Percentiles rank a stretch among this genome's conserved stretches.
Conservation (phyloP, 2,888 invertebrate genomes). For the Drosophila barbarae region DNA sequence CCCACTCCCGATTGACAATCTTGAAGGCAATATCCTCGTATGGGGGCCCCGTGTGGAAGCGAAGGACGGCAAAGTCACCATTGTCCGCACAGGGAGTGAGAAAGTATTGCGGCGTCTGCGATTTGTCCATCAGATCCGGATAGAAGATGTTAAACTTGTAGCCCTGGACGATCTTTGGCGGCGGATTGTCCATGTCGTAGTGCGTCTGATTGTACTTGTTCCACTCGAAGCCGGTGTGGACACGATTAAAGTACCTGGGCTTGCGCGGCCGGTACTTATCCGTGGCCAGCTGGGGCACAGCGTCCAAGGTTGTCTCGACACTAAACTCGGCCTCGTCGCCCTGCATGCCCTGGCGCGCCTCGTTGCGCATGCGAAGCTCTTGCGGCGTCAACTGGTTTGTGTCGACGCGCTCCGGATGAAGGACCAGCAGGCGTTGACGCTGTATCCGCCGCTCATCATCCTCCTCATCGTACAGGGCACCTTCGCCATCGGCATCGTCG, state of each 20-base stretch:
- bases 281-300: slow-evolving; percentile 91
- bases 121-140: slow-evolving; percentile 98
- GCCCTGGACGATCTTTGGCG: slow-evolving; percentile 99
- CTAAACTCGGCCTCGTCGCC: slow-evolving; percentile 95
- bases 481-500: slow-evolving; percentile 51
- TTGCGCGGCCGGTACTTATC: slow-evolving; percentile 99
- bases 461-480: slow-evolving; percentile 53
- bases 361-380: slow-evolving; percentile 86
- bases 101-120: slow-evolving; percentile 94
- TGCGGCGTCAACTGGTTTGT: slow-evolving; percentile 54
- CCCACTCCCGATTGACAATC: slow-evolving; percentile 99
- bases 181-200: slow-evolving; percentile 99
- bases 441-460: slow-evolving; percentile 58
- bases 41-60: slow-evolving; percentile 99
- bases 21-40: slow-evolving; percentile 99
- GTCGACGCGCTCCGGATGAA: slow-evolving; percentile 73
- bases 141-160: slow-evolving; percentile 99
- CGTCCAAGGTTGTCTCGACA: slow-evolving; percentile 91
- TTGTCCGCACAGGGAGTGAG: slow-evolving; percentile 95
- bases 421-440: slow-evolving; percentile 46
- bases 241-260: slow-evolving; percentile 97
- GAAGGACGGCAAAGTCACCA: slow-evolving; percentile 94
- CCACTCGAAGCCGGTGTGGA: slow-evolving; percentile 99
- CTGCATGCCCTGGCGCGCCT: slow-evolving; percentile 91
- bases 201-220: slow-evolving; percentile 99